Evolutionary conservation across 1,140 invertebrate genomes (phyloP).

Genomic region (Schlechtendalia chinensis): DNA sequence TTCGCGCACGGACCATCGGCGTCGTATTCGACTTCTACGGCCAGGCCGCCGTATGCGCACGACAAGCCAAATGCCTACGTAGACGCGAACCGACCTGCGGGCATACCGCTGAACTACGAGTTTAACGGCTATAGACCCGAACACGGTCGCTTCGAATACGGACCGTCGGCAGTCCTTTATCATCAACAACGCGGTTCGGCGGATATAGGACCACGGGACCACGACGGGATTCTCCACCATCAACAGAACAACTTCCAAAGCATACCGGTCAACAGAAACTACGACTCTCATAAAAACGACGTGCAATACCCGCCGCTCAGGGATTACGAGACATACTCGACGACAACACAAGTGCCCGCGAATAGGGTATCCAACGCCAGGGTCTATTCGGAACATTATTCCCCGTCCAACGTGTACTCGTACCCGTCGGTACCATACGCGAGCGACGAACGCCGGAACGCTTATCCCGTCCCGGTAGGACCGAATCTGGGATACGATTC

Average conservation of each 20-base stretch:
- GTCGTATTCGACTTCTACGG: not conserved
- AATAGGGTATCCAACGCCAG: not conserved
- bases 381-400: constrained; percentile 14
- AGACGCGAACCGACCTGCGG: not conserved
- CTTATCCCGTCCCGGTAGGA: not conserved
- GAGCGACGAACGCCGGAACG: not conserved
- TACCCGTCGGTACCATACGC: not conserved
- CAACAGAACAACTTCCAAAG: constrained; percentile 36
- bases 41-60: constrained; percentile 3
- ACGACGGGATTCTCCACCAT: constrained; percentile 1
- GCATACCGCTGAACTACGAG: not conserved
- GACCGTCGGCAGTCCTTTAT: constrained; percentile 16
- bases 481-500: not conserved
- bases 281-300: constrained; percentile 42
- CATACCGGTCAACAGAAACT: constrained; percentile 33
- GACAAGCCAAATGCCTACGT: not conserved
- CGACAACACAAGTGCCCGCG: constrained; percentile 10
- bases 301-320: constrained; percentile 34
- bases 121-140: not conserved
- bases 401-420: not conserved
- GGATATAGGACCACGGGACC: too few species aligned
- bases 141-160: too few species aligned
- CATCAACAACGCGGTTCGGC: constrained; percentile 10
- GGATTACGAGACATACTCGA: constrained; percentile 24
- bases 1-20: not conserved